Evolutionary conservation across 2,888 invertebrate species (phyloP).

Genomic region (Drosophila pegasa): DNA sequence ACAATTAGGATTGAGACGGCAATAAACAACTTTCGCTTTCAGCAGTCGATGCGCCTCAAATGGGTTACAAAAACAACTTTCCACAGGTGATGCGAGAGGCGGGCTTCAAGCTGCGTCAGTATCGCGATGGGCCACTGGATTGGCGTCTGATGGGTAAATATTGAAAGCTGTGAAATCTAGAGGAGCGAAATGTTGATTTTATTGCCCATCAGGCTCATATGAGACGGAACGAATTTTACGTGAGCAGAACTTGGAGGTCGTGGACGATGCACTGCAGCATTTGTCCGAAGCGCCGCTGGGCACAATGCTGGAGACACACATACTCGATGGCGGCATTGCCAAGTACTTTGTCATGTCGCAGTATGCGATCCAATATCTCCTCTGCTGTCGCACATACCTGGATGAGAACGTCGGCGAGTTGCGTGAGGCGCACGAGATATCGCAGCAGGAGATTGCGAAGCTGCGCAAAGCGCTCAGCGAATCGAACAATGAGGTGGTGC

Average conservation of each 20-base stretch:
- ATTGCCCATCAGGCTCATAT: slow-evolving; percentile 72
- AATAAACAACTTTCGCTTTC: slow-evolving; percentile 56
- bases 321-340: slow-evolving; percentile 84
- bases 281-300: slow-evolving; percentile 83
- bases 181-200: background rate
- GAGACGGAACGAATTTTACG: slow-evolving; percentile 82
- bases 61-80: slow-evolving; percentile 79
- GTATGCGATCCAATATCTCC: slow-evolving; percentile 82
- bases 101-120: slow-evolving; percentile 82
- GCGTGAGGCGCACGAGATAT: slow-evolving; percentile 67
- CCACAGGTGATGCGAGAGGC: slow-evolving; percentile 83
- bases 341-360: slow-evolving; percentile 84
- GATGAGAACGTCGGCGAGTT: slow-evolving; percentile 81
- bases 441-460: slow-evolving; percentile 78
- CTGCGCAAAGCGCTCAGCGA: slow-evolving; percentile 73
- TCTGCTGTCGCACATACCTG: slow-evolving; percentile 83
- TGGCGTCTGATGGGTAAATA: slow-evolving; percentile 83
- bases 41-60: slow-evolving; percentile 27
- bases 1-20: slow-evolving; percentile 6
- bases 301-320: slow-evolving; percentile 79
- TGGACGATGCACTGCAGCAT: slow-evolving; percentile 79
- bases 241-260: slow-evolving; percentile 82
- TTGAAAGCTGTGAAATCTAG: background rate
- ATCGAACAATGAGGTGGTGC: slow-evolving; percentile 80
- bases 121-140: slow-evolving; percentile 81